Evolutionary conservation across 2,797 vertebrate genomes (phyloP).

Genomic region (Acipenser transmontanus): DNA sequence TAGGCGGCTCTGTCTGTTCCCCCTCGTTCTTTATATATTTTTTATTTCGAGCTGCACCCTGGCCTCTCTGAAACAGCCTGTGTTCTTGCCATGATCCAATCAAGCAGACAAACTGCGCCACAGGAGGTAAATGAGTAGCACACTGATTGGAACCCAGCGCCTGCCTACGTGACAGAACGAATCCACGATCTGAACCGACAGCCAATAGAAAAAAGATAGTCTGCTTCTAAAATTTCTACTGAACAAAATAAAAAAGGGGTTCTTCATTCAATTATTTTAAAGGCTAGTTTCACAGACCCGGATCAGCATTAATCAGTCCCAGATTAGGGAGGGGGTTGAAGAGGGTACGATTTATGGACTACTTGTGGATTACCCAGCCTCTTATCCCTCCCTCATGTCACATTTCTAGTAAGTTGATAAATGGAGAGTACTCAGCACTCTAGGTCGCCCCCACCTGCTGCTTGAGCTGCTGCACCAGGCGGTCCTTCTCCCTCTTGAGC

Average conservation of each 20-base stretch:
- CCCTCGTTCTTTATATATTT: slow-evolving; percentile 22
- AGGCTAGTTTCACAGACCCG: no score
- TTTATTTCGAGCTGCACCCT: slow-evolving; percentile 21
- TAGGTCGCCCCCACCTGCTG: slow-evolving; percentile 70
- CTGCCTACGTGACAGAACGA: slow-evolving; percentile 13
- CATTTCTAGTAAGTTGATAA: no score
- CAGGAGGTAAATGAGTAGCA: slow-evolving; percentile 38
- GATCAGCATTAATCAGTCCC: no score
- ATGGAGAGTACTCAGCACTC: no score
- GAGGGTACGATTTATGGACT: no score
- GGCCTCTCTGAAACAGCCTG: slow-evolving; percentile 14
- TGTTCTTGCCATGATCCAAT: slow-evolving; percentile 30
- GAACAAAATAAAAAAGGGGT: no score
- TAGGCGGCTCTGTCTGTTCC: slow-evolving; percentile 30
- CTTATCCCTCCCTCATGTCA: neutral
- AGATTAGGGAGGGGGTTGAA: no score
- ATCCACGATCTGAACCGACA: slow-evolving; percentile 34
- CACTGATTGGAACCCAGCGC: slow-evolving; percentile 35
- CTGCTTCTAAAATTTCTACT: slow-evolving; percentile 6
- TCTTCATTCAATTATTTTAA: no score
- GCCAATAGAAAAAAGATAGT: slow-evolving; percentile 31
- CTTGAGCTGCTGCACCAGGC: slow-evolving; percentile 90
- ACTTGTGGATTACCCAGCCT: neutral
- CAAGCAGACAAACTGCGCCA: slow-evolving; percentile 22
- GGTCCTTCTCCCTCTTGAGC: slow-evolving; percentile 88